A percentile compares a stretch with the other conserved stretches of the same genome.
Evolutionary conservation across 2,113 vertebrate species (phyloP).

Genomic region (Cyprinodon tularosa): DNA sequence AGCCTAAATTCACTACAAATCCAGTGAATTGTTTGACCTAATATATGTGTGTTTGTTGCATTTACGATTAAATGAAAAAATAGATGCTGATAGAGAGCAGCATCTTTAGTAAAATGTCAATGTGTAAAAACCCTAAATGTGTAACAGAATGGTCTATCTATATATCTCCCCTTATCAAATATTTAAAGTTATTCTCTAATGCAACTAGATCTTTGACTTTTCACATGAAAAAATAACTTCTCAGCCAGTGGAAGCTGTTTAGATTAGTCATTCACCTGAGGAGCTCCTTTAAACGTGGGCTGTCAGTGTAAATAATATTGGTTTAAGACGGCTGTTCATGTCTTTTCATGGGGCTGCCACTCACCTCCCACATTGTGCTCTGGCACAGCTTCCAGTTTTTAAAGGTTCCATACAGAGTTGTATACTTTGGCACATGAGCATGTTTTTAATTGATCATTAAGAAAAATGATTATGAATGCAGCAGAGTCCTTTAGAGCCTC

Average conservation of each 20-base stretch:
- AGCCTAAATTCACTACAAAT: too few species aligned
- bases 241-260: background rate
- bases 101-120: too few species aligned
- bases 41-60: too few species aligned
- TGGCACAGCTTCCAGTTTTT: slow-evolving; percentile 6
- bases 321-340: background rate
- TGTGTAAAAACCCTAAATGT: too few species aligned
- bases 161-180: background rate
- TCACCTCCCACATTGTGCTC: background rate
- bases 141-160: background rate
- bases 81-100: too few species aligned
- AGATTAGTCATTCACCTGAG: background rate
- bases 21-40: too few species aligned
- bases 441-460: background rate
- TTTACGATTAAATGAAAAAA: too few species aligned
- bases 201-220: background rate
- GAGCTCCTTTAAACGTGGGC: background rate
- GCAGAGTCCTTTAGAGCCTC: background rate
- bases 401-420: background rate
- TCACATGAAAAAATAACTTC: background rate
- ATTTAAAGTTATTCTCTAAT: background rate
- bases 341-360: background rate
- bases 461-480: background rate
- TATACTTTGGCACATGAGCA: background rate
- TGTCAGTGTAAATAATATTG: background rate